Conservation (phyloP, 2,888 invertebrate genomes). For the Dynastes grantii region DNA sequence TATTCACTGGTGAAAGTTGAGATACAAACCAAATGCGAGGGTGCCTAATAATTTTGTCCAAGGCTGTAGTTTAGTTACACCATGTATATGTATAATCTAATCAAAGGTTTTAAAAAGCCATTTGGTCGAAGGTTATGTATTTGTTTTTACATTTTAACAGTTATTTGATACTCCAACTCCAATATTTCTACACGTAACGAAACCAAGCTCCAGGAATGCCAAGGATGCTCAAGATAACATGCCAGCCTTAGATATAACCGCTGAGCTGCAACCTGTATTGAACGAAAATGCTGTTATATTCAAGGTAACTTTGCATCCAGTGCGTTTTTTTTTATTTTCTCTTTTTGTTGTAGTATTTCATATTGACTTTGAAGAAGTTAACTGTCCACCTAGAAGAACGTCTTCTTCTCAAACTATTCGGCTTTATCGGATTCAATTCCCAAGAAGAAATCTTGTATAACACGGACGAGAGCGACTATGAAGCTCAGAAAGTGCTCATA, state of each 20-base stretch:
- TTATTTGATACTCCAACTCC: slow-evolving; percentile 88
- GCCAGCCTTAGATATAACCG: slow-evolving; percentile 86
- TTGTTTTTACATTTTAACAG: slow-evolving; percentile 70
- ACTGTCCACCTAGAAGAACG: slow-evolving; percentile 92
- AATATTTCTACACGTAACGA: slow-evolving; percentile 85
- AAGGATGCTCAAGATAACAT: slow-evolving; percentile 72
- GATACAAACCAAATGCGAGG: too few species aligned
- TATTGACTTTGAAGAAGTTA: slow-evolving; percentile 86
- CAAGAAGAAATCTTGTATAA: slow-evolving; percentile 74
- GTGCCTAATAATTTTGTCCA: too few species aligned
- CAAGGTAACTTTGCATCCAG: slow-evolving; percentile 71
- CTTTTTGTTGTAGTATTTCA: slow-evolving; percentile 76
- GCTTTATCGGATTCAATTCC: slow-evolving; percentile 75
- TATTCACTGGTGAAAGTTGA: too few species aligned
- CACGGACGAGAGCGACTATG: slow-evolving; percentile 84
- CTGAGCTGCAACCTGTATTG: slow-evolving; percentile 82
- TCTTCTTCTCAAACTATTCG: slow-evolving; percentile 81
- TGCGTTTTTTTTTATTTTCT: too few species aligned
- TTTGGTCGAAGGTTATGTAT: too few species aligned
- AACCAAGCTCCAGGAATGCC: slow-evolving; percentile 69
- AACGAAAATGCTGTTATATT: slow-evolving; percentile 87
- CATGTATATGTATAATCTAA: too few species aligned
- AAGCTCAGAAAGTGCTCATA: slow-evolving; percentile 84
- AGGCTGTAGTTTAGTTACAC: too few species aligned
- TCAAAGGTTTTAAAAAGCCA: too few species aligned